Evolutionary conservation across 1,140 invertebrate species (phyloP).

Genomic region (Eubasilissa regina): DNA sequence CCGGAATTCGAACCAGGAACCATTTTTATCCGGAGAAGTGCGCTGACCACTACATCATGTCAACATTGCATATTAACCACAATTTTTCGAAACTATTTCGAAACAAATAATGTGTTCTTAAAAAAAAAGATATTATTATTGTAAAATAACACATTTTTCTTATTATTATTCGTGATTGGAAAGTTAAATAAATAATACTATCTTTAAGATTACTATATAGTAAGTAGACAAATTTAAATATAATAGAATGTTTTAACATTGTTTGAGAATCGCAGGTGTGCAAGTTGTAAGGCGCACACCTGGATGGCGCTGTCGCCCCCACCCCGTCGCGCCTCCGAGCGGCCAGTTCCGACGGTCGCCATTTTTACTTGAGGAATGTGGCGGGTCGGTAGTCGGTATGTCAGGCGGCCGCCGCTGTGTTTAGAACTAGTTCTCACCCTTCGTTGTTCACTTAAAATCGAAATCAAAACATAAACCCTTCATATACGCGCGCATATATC

Average conservation of each 20-base stretch:
- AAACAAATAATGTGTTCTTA: no score
- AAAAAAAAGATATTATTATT: no score
- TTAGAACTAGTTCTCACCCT: conserved; percentile 3
- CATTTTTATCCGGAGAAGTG: no score
- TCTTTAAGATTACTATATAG: no score
- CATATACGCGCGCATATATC: not conserved
- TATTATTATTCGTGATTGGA: no score
- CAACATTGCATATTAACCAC: no score
- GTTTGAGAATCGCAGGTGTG: not conserved
- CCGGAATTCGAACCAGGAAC: no score
- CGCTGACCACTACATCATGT: no score
- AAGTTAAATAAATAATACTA: no score
- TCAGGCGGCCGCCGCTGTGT: not conserved
- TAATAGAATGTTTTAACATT: not conserved
- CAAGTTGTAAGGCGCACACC: conserved; percentile 34
- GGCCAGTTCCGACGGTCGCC: conserved; percentile 35
- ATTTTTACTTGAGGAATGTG: conserved; percentile 44
- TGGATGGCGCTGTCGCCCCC: conserved; percentile 39
- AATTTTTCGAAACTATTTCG: no score
- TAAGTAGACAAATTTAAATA: not conserved
- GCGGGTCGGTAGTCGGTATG: not conserved
- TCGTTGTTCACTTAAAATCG: not conserved
- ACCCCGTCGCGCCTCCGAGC: not conserved
- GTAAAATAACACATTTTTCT: no score
- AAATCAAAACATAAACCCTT: conserved; percentile 6